Conservation (phyloP, 2,888 invertebrate species). For the Sceliomorpha sp. region DNA sequence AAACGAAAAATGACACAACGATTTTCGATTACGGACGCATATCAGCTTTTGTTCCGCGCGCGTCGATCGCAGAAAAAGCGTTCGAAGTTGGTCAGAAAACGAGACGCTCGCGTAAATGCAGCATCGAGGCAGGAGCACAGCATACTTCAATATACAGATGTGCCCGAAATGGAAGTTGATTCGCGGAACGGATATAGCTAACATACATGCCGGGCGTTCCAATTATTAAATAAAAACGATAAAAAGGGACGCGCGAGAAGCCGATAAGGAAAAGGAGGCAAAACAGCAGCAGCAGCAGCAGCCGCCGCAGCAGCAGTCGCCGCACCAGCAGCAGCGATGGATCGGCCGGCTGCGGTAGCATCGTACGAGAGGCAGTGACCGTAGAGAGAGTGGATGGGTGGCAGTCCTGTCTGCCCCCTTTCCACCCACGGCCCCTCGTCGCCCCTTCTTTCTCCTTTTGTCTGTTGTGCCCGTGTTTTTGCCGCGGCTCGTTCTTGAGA, state of each 20-base stretch:
- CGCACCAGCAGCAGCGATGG: too few species aligned
- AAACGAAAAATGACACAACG: slow-evolving; percentile 24
- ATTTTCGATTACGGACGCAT: slow-evolving; percentile 32
- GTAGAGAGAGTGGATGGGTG: slow-evolving; percentile 51
- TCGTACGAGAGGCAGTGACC: slow-evolving; percentile 6
- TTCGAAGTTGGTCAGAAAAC: slow-evolving; percentile 45
- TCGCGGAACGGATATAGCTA: slow-evolving; percentile 68
- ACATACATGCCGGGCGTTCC: slow-evolving; percentile 70
- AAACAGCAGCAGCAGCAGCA: slow-evolving; percentile 31
- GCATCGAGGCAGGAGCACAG: slow-evolving; percentile 28
- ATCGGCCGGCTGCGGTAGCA: not conserved
- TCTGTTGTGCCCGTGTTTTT: slow-evolving; percentile 20
- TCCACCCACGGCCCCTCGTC: not conserved
- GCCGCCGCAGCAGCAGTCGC: not conserved
- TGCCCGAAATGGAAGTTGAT: slow-evolving; percentile 69
- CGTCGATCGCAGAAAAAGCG: slow-evolving; percentile 31
- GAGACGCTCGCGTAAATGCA: slow-evolving; percentile 56
- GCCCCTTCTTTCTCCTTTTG: slow-evolving; percentile 12
- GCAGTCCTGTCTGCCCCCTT: slow-evolving; percentile 9
- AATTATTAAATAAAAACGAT: slow-evolving; percentile 70
- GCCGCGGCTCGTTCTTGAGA: slow-evolving; percentile 59
- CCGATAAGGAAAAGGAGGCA: slow-evolving; percentile 65
- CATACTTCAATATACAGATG: slow-evolving; percentile 49
- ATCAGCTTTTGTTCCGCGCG: slow-evolving; percentile 5
- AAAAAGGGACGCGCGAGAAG: slow-evolving; percentile 53